Base-by-base conservation (phyloP, 2,888 invertebrate genomes). In the Blera fallax region DNA sequence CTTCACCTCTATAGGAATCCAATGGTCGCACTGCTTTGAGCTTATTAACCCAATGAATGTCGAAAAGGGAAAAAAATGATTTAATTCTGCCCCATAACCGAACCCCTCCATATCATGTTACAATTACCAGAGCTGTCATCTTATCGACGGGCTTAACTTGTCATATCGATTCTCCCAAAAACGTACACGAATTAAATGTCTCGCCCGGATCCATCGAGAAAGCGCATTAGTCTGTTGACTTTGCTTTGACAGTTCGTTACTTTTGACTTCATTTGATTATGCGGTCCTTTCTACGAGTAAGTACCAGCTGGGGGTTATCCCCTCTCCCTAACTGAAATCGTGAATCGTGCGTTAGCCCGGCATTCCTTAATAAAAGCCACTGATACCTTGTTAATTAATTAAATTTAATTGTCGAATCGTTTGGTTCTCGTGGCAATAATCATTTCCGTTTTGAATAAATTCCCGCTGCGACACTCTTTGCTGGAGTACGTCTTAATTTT, bases 401-500 rank as follows among this genome's bases (percentile, higher is more conserved):
- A 72, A 85, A 80, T 85, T 81, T 81, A 81, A 85, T 60, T 85
- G 81, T 77, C 76, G 60, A 80, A 77, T 56, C 81, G 81, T 77
- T 85, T 85, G 81, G 65, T 81, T 77, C 56, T 81, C 76, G 85
- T 85, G 85, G 81, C 81, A 77, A 77, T 85, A 85, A 85, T 81
- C 70, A 85, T 85, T 85, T 85, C 85, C 85, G 76, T 77, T 85
- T 72, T 77, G 85, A 85, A 85, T 81, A 85, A 81, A 85, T 85
- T 81, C 29, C 40, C 58, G 37, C 52, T 52, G 8, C n/a, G 40
- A 62, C 52, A 67, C 54, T 37, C 16, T 56, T 40, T 62, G 2
- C 4, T 43, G 37, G 24, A 14, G 37, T 50, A 74, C 62, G 29
- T 64, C 64, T 70, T 64, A 62, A 48, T 70, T 43, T 37, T 29